Base-by-base conservation (phyloP, 2,797 vertebrate species). In the Hypotaenidia okinawae region DNA sequence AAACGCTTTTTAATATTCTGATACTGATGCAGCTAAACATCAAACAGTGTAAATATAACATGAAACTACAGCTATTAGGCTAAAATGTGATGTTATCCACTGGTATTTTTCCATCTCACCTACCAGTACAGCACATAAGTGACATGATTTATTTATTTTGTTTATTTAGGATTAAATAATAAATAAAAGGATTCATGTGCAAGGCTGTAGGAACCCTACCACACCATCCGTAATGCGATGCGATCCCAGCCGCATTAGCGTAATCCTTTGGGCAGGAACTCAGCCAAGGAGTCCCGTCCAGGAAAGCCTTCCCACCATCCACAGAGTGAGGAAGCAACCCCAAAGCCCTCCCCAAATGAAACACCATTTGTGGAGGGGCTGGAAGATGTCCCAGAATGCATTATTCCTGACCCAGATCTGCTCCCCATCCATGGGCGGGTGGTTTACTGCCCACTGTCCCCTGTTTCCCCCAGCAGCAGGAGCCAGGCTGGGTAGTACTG, bases 111-210 rank as follows among this genome's bases (percentile, higher is more conserved):
- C 76, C 67, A 16, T 45, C n/a, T 63, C 43, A 73, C 63, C 57
- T 81, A 70, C 59, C 41, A 28, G 19, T 37, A 55, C 8, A 64
- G 78, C 68, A 23, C 4, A 1, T 62, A 63, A 93, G 57, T 10
- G 35, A 35, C 64, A 92, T 77, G 75, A 95, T 90, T 93, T 90
- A 80, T 93, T 90, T 61, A 76, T 75, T 96, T 79, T 75, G 63
- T 49, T 95, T 77, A 64, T 92, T 93, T 78, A 68, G 54, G 81
- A 70, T 93, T 69, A 80, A 52, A 61, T 69, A 89, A 80, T 80
- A 62, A 87, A 51, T 75, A 82, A 74, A 54, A 64, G 35, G 35
- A 8, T 25, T 88, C 52, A 76, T 39, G 80, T 14, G 7, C 59
- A 28, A 67, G 39, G 52, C 61, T 92, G 49, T 28, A 27, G 39